Conservation (phyloP, 2,888 invertebrate species). For the Rosalia funebris region DNA sequence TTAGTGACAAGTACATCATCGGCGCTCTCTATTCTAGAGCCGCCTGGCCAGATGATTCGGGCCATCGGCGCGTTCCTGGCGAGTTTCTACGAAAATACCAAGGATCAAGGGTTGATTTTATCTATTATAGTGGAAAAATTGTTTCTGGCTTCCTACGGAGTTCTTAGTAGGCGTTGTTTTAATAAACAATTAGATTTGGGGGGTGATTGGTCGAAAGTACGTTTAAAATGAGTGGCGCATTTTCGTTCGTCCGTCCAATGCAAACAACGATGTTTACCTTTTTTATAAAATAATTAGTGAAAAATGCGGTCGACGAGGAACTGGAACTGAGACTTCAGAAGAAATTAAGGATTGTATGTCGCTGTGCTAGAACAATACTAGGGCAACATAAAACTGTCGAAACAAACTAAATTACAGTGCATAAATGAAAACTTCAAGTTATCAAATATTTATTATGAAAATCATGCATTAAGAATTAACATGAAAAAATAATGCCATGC, state of each 20-base stretch:
- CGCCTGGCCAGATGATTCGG: conserved; percentile 1
- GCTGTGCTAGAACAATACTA: too few relatives aligned
- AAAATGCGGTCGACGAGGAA: not conserved
- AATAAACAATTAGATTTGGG: conserved; percentile 24
- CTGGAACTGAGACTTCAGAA: not conserved
- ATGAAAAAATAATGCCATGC: too few relatives aligned
- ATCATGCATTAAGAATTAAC: too few relatives aligned
- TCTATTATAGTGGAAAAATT: conserved; percentile 12
- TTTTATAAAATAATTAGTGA: conserved; percentile 1
- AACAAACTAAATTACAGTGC: too few relatives aligned
- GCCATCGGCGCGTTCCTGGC: not conserved
- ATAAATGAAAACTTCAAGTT: too few relatives aligned
- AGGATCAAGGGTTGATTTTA: conserved; percentile 18
- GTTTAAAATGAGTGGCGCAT: not conserved
- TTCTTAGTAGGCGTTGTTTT: conserved; percentile 24
- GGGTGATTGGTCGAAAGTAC: conserved; percentile 16
- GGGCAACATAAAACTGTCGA: too few relatives aligned
- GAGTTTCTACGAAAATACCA: conserved; percentile 13
- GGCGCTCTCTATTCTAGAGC: conserved; percentile 8
- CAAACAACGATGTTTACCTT: conserved; percentile 14
- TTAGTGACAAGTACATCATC: conserved; percentile 24
- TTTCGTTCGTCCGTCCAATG: not conserved
- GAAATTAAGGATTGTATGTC: too few relatives aligned
- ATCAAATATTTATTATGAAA: too few relatives aligned
- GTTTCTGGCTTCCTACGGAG: conserved; percentile 3